Evolutionary conservation across 1,140 invertebrate species (phyloP).

Genomic region (Drosophila punjabiensis): DNA sequence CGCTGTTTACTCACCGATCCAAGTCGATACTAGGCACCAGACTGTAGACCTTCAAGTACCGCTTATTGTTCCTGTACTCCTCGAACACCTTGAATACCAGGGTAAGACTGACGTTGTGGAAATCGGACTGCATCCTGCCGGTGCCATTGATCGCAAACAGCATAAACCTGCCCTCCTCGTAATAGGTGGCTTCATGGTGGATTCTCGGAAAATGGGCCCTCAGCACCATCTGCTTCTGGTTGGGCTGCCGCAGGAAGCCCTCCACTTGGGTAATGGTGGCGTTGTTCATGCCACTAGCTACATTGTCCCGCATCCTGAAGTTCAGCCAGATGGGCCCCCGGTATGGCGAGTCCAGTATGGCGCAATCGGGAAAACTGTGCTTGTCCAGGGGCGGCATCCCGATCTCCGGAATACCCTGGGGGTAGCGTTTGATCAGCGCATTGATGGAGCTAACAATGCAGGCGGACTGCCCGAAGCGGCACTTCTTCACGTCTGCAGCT

Average conservation of each 20-base stretch:
- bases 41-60: slow-evolving; percentile 58
- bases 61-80: slow-evolving; percentile 56
- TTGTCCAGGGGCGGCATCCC: slow-evolving; percentile 45
- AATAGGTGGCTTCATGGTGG: slow-evolving; percentile 26
- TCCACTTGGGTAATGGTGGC: slow-evolving; percentile 43
- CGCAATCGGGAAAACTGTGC: slow-evolving; percentile 3
- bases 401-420: slow-evolving; percentile 65
- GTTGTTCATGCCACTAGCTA: slow-evolving; percentile 6
- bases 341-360: slow-evolving; percentile 14
- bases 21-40: slow-evolving; percentile 41
- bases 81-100: slow-evolving; percentile 44
- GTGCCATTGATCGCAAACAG: slow-evolving; percentile 45
- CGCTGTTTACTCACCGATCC: slow-evolving; percentile 51
- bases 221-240: slow-evolving; percentile 20
- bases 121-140: slow-evolving; percentile 45
- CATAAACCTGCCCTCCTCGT: slow-evolving; percentile 23
- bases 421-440: slow-evolving; percentile 44
- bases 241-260: slow-evolving; percentile 53
- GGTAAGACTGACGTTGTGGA: slow-evolving; percentile 46
- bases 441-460: slow-evolving; percentile 56
- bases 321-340: slow-evolving; percentile 46
- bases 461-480: slow-evolving; percentile 47
- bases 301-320: slow-evolving; percentile 36
- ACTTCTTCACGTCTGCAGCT: slow-evolving; percentile 61
- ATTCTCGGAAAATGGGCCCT: slow-evolving; percentile 32